A percentile compares a stretch with the other conserved stretches of the same genome.
Evolutionary conservation across 2,888 invertebrate species (phyloP).

Genomic region (Anagyrus pseudococci): DNA sequence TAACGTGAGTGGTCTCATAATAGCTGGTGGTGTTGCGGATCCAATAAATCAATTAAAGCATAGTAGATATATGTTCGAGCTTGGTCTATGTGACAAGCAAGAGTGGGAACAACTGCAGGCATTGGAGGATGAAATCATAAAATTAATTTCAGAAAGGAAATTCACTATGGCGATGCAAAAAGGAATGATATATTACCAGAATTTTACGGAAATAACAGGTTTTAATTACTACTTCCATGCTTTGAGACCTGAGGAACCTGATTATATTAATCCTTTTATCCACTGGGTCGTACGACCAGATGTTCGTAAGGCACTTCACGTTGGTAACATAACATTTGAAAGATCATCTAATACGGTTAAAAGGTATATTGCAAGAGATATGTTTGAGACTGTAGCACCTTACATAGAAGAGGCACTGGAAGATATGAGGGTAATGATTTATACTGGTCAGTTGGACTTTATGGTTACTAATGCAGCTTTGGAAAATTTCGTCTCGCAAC

Average conservation of each 20-base stretch:
- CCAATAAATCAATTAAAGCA: constrained; percentile 76
- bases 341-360: constrained; percentile 69
- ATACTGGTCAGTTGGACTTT: constrained; percentile 91
- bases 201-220: constrained; percentile 69
- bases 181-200: constrained; percentile 77
- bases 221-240: constrained; percentile 5
- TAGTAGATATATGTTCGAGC: constrained; percentile 78
- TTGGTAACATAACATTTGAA: constrained; percentile 79
- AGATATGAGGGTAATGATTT: constrained; percentile 76
- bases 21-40: constrained; percentile 79
- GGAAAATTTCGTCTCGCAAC: constrained; percentile 71
- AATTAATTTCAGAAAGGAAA: constrained; percentile 67
- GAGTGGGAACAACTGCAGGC: neutral
- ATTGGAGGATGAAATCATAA: neutral
- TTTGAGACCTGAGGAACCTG: neutral
- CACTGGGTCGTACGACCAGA: constrained; percentile 55
- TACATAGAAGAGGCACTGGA: constrained; percentile 73
- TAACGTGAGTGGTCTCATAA: constrained; percentile 75
- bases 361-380: constrained; percentile 70
- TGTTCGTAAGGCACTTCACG: constrained; percentile 80
- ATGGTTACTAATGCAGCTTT: constrained; percentile 85
- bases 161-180: constrained; percentile 74
- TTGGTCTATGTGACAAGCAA: constrained; percentile 65
- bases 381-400: constrained; percentile 79
- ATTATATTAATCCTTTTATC: neutral